A percentile compares a stretch with the other conserved stretches of the same genome.
phyloP scores from a whole-genome alignment of 2,113 vertebrate species.

The Dinomys branickii region DNA sequence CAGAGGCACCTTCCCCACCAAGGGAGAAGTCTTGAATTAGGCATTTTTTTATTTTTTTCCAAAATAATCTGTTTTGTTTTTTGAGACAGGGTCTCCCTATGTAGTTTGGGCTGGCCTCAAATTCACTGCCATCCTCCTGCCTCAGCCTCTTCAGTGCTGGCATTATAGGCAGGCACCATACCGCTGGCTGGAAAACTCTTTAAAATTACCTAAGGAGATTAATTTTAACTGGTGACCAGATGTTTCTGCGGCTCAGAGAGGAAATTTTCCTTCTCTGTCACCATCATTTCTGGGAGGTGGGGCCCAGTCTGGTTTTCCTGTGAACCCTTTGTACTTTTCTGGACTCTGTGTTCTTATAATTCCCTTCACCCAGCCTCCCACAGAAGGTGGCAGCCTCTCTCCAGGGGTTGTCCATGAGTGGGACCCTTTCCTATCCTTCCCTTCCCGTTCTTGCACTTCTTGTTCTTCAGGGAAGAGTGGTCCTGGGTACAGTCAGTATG shows the following conservation, averaged over 20 bases:
- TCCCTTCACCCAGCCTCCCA: background rate
- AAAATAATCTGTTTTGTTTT: background rate
- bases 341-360: background rate
- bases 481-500: background rate
- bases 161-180: background rate
- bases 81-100: background rate
- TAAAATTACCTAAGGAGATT: background rate
- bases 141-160: background rate
- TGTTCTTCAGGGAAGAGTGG: background rate
- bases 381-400: background rate
- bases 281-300: background rate
- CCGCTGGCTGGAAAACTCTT: background rate
- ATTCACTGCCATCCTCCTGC: background rate
- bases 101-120: background rate
- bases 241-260: background rate
- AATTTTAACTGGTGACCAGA: background rate
- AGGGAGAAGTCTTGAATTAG: background rate
- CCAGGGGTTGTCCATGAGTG: background rate
- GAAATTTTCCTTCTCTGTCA: background rate
- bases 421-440: background rate
- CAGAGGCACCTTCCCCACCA: fast-evolving
- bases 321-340: background rate
- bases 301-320: background rate
- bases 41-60: background rate
- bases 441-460: background rate